Percentiles rank a stretch among this genome's conserved stretches.
Conservation (phyloP, 2,888 invertebrate species). For the Pseudanteris insignis region DNA sequence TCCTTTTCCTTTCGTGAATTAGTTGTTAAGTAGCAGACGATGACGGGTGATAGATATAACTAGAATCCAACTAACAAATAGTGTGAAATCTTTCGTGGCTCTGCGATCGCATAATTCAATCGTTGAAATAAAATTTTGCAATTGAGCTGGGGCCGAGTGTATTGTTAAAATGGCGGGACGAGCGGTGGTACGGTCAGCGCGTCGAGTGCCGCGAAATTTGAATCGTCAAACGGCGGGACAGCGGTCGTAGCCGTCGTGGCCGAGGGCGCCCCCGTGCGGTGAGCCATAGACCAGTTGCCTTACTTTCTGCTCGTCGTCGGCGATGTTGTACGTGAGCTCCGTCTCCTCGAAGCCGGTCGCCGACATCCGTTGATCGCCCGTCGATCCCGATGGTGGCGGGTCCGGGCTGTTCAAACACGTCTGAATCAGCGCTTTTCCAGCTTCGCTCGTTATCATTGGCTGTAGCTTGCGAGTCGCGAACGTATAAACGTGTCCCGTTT, state of each 20-base stretch:
- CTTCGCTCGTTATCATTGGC: constrained; percentile 98
- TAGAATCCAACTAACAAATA: too few species aligned
- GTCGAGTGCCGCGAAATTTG: too few species aligned
- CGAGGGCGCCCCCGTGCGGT: constrained; percentile 74
- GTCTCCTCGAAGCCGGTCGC: constrained; percentile 99
- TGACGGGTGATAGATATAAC: too few species aligned
- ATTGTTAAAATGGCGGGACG: too few species aligned
- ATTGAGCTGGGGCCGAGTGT: too few species aligned
- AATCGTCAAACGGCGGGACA: too few species aligned
- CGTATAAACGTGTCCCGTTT: constrained; percentile 99
- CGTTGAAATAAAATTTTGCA: too few species aligned
- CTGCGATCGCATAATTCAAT: too few species aligned
- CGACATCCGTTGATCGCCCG: constrained; percentile 94
- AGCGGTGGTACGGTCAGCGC: too few species aligned
- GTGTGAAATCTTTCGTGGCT: too few species aligned
- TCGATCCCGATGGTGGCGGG: constrained; percentile 75
- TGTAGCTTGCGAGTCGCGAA: constrained; percentile 98
- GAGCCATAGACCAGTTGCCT: constrained; percentile 90
- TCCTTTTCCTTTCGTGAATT: too few species aligned
- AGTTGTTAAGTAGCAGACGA: too few species aligned
- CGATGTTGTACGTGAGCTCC: constrained; percentile 95
- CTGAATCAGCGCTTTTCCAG: constrained; percentile 97
- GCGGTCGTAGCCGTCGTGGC: constrained; percentile 62
- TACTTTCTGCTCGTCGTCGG: constrained; percentile 96
- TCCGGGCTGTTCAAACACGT: constrained; percentile 98